These are phyloP conservation scores for Dasyprocta punctata DNA, from an alignment of 2,113 vertebrate species.

Conservation along the genomic window DNA sequence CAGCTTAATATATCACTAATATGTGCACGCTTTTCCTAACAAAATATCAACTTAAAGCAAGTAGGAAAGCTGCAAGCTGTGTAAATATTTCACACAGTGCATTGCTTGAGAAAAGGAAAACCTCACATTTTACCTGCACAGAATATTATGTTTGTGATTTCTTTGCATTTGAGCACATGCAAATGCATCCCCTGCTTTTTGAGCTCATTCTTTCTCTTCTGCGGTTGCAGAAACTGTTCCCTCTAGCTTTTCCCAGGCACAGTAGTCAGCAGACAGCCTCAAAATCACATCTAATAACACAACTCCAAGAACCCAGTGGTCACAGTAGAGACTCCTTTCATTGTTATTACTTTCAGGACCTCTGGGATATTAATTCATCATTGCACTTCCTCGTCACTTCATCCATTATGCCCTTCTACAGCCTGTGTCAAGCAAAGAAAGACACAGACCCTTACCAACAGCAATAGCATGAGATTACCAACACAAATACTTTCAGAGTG, in stretches of 20 bases:
- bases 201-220: background rate
- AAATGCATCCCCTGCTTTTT: background rate
- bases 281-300: slow-evolving; percentile 52
- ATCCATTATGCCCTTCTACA: slow-evolving; percentile 66
- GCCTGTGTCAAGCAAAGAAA: slow-evolving; percentile 60
- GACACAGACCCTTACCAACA: slow-evolving; percentile 61
- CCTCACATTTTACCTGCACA: background rate
- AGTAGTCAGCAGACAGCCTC: background rate
- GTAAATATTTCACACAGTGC: background rate
- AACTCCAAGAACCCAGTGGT: slow-evolving; percentile 50
- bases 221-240: background rate
- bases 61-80: background rate
- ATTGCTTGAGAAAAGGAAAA: background rate
- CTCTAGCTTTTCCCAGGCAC: background rate
- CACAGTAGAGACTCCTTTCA: slow-evolving; percentile 44
- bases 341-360: slow-evolving; percentile 65
- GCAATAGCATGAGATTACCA: slow-evolving; percentile 63
- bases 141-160: background rate
- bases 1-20: background rate
- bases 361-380: slow-evolving; percentile 79
- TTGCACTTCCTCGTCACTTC: slow-evolving; percentile 57
- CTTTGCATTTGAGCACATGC: background rate
- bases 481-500: slow-evolving; percentile 74
- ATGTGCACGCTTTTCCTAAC: background rate
- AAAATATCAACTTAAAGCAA: background rate